These are phyloP conservation scores for Melanophora roralis DNA, from an alignment of 2,888 invertebrate species.

Conservation along the genomic window DNA sequence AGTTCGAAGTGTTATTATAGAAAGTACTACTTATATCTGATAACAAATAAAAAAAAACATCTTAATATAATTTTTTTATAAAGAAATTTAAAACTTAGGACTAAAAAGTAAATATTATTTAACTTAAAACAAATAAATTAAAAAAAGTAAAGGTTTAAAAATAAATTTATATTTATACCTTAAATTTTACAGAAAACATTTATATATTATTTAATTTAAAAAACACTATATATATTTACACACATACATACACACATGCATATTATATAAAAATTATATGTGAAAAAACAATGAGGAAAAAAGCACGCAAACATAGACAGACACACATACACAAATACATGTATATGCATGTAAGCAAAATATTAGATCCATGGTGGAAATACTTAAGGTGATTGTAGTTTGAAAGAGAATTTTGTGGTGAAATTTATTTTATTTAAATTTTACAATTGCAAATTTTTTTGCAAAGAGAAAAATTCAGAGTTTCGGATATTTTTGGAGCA, in stretches of 20 bases:
- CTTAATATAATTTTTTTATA: conserved; percentile 35
- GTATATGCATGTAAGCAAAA: too few relatives aligned
- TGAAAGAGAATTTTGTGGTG: too few relatives aligned
- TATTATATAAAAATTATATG: too few relatives aligned
- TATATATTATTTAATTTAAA: neutral
- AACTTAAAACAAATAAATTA: conserved; percentile 13
- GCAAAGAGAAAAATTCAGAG: too few relatives aligned
- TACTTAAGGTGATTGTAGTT: too few relatives aligned
- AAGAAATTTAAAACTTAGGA: conserved; percentile 45
- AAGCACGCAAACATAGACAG: too few relatives aligned
- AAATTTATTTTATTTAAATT: too few relatives aligned
- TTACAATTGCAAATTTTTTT: too few relatives aligned
- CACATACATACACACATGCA: neutral
- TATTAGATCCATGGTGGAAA: too few relatives aligned
- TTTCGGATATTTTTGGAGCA: too few relatives aligned
- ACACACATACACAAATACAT: too few relatives aligned
- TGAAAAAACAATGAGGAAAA: too few relatives aligned
- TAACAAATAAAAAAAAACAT: conserved; percentile 11
- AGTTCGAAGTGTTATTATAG: conserved; percentile 23
- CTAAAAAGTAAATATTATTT: conserved; percentile 32
- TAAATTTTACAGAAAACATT: conserved; percentile 41
- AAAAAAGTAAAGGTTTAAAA: neutral
- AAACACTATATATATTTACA: neutral
- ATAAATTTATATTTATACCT: conserved; percentile 35
- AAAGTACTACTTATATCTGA: conserved; percentile 21